These are phyloP conservation scores for Neoascia interrupta DNA, from an alignment of 2,888 invertebrate species.

Conservation along the genomic window DNA sequence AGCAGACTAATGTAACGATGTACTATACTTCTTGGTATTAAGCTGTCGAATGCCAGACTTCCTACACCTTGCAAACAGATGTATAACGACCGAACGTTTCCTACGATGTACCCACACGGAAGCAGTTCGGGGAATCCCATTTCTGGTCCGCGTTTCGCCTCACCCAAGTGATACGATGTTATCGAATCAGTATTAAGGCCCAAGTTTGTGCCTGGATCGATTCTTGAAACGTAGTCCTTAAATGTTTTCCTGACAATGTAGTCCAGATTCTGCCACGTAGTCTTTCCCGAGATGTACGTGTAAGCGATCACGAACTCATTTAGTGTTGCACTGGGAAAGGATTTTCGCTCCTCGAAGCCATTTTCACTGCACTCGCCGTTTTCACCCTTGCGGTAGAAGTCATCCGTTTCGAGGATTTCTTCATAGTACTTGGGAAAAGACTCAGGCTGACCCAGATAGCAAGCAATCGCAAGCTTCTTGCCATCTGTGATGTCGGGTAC, in stretches of 20 bases:
- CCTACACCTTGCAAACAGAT: slow-evolving; percentile 94
- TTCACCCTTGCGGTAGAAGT: slow-evolving; percentile 82
- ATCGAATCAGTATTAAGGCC: slow-evolving; percentile 93
- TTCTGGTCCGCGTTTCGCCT: slow-evolving; percentile 90
- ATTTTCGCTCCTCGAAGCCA: slow-evolving; percentile 79
- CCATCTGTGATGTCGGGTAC: slow-evolving; percentile 88
- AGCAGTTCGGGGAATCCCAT: slow-evolving; percentile 92
- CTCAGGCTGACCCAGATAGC: slow-evolving; percentile 91
- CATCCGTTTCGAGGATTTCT: slow-evolving; percentile 84
- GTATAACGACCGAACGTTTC: slow-evolving; percentile 91
- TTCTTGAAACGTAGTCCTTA: slow-evolving; percentile 94
- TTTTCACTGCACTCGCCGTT: slow-evolving; percentile 79
- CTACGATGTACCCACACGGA: slow-evolving; percentile 96
- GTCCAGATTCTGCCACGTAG: slow-evolving; percentile 97
- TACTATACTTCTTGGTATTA: slow-evolving; percentile 97
- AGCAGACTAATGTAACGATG: slow-evolving; percentile 94
- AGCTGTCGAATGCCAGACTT: slow-evolving; percentile 94
- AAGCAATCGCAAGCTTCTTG: slow-evolving; percentile 92
- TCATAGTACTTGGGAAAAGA: slow-evolving; percentile 86
- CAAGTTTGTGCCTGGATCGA: slow-evolving; percentile 95
- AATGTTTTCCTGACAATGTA: slow-evolving; percentile 94
- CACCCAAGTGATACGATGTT: slow-evolving; percentile 95
- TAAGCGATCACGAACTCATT: slow-evolving; percentile 92
- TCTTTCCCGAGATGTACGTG: slow-evolving; percentile 94
- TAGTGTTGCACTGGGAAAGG: slow-evolving; percentile 82